A percentile compares a stretch with the other conserved stretches of the same genome.
Evolutionary conservation across 1,140 invertebrate species (phyloP).

Genomic region (Aphis craccivora): DNA sequence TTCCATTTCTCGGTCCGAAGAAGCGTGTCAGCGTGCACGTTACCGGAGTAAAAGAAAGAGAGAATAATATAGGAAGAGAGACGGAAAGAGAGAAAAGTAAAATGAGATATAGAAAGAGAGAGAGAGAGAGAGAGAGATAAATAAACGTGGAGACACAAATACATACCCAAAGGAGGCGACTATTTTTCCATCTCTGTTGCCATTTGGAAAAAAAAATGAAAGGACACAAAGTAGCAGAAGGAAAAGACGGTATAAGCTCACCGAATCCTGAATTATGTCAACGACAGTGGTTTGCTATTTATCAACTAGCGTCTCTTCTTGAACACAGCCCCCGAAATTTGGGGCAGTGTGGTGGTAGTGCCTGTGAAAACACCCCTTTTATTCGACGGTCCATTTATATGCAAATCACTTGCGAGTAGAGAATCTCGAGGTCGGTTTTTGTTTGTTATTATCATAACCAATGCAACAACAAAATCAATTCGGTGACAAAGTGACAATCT

Average conservation of each 20-base stretch:
- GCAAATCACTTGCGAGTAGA: slow-evolving; percentile 31
- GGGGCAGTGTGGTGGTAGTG: not conserved
- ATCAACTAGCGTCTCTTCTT: slow-evolving; percentile 39
- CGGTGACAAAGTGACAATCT: slow-evolving; percentile 1
- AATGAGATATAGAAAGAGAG: not conserved
- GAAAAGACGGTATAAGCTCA: slow-evolving; percentile 48
- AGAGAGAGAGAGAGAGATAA: not conserved
- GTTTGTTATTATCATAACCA: slow-evolving; percentile 52
- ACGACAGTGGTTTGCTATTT: slow-evolving; percentile 49
- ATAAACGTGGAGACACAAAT: not conserved
- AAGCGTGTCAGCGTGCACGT: not conserved
- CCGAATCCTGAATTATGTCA: slow-evolving; percentile 57
- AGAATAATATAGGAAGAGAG: not conserved
- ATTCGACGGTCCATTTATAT: slow-evolving; percentile 52
- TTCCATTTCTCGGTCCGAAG: slow-evolving; percentile 32
- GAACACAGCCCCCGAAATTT: slow-evolving; percentile 22
- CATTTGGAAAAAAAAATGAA: slow-evolving; percentile 47
- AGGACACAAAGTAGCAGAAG: slow-evolving; percentile 49
- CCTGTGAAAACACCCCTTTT: slow-evolving; percentile 53
- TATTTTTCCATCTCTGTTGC: slow-evolving; percentile 25
- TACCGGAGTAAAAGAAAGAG: not conserved
- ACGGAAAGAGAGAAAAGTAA: not conserved
- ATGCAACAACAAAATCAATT: slow-evolving; percentile 36
- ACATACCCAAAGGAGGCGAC: not conserved
- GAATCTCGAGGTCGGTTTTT: slow-evolving; percentile 21